These are phyloP conservation scores for Clupea harengus DNA, from an alignment of 2,113 vertebrate genomes.

Conservation along the genomic window DNA sequence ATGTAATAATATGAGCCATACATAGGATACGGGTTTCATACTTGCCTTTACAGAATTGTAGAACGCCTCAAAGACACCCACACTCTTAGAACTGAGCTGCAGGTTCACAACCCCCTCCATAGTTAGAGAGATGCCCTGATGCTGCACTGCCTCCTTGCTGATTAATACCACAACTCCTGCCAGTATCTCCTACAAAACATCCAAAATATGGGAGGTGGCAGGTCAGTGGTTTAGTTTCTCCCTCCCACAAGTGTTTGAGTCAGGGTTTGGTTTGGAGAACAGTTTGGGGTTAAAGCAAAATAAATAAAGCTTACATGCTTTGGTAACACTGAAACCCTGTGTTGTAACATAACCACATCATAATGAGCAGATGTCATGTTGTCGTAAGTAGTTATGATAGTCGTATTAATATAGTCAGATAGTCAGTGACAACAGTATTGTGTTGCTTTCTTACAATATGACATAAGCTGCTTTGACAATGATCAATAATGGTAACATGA, in stretches of 20 bases:
- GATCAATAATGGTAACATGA: no score
- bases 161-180: conserved; percentile 85
- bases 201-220: background rate
- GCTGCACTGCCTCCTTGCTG: conserved; percentile 86
- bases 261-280: background rate
- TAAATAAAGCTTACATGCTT: background rate
- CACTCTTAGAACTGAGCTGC: conserved; percentile 95
- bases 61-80: conserved; percentile 96
- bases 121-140: conserved; percentile 86
- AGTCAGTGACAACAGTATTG: no score
- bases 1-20: background rate
- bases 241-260: background rate
- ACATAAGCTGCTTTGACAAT: no score
- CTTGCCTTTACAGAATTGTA: conserved; percentile 97
- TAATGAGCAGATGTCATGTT: no score
- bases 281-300: background rate
- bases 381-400: no score
- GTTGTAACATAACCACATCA: no score
- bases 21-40: background rate
- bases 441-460: no score
- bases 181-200: conserved; percentile 78
- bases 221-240: no score
- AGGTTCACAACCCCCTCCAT: conserved; percentile 95
- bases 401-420: no score
- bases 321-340: background rate